Evolutionary conservation across 2,113 vertebrate species (phyloP).

Genomic region (Scopus umbretta): DNA sequence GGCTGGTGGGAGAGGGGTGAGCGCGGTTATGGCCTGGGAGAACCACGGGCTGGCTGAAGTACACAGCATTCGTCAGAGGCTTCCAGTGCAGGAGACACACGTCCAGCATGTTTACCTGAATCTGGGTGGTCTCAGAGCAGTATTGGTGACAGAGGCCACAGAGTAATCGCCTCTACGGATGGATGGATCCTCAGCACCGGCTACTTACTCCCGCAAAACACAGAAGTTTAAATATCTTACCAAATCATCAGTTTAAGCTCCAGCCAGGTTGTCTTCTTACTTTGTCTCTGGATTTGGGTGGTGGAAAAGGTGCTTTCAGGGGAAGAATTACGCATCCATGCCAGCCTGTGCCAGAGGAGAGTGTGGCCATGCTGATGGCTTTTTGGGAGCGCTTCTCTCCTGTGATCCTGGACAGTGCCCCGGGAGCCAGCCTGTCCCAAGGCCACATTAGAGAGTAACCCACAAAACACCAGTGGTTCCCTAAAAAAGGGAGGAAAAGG

Average conservation of each 20-base stretch:
- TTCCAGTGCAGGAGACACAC: not conserved
- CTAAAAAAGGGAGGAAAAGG: not conserved
- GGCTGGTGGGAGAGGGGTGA: not conserved
- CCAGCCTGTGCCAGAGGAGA: not conserved
- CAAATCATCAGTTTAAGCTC: not conserved
- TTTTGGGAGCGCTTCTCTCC: not conserved
- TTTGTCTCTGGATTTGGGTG: not conserved
- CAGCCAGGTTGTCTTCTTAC: not conserved
- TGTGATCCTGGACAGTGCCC: rapidly evolving
- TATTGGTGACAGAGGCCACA: not conserved
- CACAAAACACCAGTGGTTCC: not conserved
- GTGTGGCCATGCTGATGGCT: rapidly evolving
- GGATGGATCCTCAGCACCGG: not conserved
- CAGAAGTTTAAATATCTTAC: not conserved
- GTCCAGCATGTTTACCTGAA: not conserved
- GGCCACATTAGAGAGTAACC: not conserved
- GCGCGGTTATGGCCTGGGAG: not conserved
- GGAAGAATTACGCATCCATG: rapidly evolving
- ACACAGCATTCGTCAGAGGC: not conserved
- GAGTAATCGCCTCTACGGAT: not conserved
- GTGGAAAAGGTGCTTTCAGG: not conserved
- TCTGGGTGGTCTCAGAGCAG: not conserved
- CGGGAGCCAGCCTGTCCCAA: not conserved
- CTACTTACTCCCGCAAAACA: not conserved
- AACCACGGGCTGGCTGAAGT: not conserved